A percentile compares a stretch with the other conserved stretches of the same genome.
These are phyloP conservation scores for Tetanocera ferruginea DNA, from an alignment of 2,888 invertebrate species.

Conservation along the genomic window DNA sequence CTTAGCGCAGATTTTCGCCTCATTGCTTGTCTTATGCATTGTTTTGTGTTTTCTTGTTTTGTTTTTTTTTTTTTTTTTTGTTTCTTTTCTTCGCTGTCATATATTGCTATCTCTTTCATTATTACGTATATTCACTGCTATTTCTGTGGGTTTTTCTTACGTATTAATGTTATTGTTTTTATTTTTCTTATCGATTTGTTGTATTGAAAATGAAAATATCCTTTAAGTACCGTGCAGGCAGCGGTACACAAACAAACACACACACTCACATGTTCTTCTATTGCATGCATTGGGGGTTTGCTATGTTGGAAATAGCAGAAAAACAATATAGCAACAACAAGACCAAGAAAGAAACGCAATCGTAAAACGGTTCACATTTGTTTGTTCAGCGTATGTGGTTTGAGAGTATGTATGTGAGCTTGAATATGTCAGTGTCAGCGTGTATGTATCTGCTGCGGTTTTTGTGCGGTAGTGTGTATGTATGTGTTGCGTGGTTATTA, in stretches of 20 bases:
- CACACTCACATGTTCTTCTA: slow-evolving; percentile 11
- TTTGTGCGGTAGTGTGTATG: slow-evolving; percentile 2
- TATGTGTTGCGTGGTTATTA: not conserved
- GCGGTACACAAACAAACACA: slow-evolving; percentile 13
- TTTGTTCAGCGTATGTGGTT: not conserved
- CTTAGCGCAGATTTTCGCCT: not conserved
- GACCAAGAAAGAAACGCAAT: not conserved
- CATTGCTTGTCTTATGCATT: not conserved
- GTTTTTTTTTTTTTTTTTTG: slow-evolving; percentile 2
- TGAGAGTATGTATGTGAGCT: not conserved
- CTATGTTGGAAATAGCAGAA: not conserved
- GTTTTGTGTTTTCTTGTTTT: not conserved
- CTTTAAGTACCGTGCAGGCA: slow-evolving; percentile 43
- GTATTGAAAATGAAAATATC: slow-evolving; percentile 43
- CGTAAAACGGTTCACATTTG: slow-evolving; percentile 13
- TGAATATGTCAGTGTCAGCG: not conserved
- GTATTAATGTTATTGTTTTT: slow-evolving; percentile 32
- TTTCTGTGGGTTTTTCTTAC: slow-evolving; percentile 24
- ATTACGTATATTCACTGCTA: slow-evolving; percentile 6
- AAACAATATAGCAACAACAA: not conserved
- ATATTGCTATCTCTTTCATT: not conserved
- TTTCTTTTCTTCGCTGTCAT: not conserved
- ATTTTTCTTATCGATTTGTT: slow-evolving; percentile 40
- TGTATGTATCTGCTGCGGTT: not conserved
- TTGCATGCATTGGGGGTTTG: not conserved